phyloP scores from a whole-genome alignment of 1,140 invertebrate species.

The Triops longicaudatus region DNA sequence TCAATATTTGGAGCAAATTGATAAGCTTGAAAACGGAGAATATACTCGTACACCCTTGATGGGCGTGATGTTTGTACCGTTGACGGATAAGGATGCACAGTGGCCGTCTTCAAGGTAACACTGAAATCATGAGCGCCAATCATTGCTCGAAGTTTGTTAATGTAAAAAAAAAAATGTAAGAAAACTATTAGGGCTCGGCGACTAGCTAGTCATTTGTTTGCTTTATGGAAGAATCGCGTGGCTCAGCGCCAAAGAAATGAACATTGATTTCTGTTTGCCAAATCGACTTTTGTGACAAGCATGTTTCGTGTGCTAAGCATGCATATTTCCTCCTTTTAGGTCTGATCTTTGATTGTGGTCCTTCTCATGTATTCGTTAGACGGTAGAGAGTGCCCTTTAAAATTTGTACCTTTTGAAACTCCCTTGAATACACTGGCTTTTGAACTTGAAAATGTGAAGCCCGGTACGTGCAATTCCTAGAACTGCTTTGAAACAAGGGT shows the following conservation, averaged over 20 bases:
- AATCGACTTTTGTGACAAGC: background rate
- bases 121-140: too few relatives aligned
- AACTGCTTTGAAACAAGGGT: background rate
- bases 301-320: background rate
- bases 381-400: background rate
- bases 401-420: background rate
- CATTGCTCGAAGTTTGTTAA: background rate
- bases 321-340: background rate
- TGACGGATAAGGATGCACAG: constrained; percentile 78
- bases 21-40: constrained; percentile 73
- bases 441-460: background rate
- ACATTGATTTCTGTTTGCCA: background rate
- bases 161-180: background rate
- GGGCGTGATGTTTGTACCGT: constrained; percentile 93
- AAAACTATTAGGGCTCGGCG: background rate
- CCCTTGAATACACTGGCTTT: background rate
- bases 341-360: background rate
- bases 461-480: background rate
- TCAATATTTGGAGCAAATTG: constrained; percentile 78
- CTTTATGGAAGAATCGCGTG: background rate
- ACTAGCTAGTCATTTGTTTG: background rate
- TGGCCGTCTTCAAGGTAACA: constrained; percentile 43
- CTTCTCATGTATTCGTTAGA: background rate
- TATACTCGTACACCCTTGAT: constrained; percentile 72
- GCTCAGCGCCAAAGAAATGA: background rate